phyloP scores from a whole-genome alignment of 2,797 vertebrate genomes.

The Carduelis carduelis region DNA sequence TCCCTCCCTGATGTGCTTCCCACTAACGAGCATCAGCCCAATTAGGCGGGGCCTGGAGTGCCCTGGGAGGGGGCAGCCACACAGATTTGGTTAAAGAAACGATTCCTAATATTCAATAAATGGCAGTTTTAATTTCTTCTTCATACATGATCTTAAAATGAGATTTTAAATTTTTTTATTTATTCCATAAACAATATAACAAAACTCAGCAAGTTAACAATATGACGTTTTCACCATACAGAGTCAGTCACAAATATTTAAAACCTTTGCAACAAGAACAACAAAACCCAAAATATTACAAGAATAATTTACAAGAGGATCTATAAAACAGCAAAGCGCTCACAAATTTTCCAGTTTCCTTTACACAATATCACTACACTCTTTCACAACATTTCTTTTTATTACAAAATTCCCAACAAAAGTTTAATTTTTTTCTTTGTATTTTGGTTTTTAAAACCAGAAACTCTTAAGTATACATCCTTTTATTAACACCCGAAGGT shows the following conservation, averaged over 20 bases:
- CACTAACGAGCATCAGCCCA: neutral
- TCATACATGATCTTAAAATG: constrained; percentile 98
- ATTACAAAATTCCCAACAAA: constrained; percentile 99
- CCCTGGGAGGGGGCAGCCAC: neutral
- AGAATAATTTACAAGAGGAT: constrained; percentile 99
- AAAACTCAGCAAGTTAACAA: constrained; percentile 99
- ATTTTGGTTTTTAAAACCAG: constrained; percentile 99
- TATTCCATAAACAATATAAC: constrained; percentile 99
- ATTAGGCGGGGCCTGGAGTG: neutral
- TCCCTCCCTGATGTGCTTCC: fast-evolving
- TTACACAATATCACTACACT: constrained; percentile 99
- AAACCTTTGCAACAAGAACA: constrained; percentile 99
- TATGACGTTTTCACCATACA: constrained; percentile 99
- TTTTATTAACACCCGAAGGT: constrained; percentile 96
- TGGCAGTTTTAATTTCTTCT: constrained; percentile 73
- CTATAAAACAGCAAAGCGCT: constrained; percentile 99
- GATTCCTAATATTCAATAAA: constrained; percentile 57
- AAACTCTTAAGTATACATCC: constrained; percentile 98
- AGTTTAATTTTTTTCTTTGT: constrained; percentile 96
- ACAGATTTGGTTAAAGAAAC: constrained; percentile 6
- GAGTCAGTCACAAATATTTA: constrained; percentile 99
- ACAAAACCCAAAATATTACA: constrained; percentile 99
- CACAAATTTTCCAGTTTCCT: constrained; percentile 98
- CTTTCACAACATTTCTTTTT: constrained; percentile 98
- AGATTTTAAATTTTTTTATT: constrained; percentile 99